These are phyloP conservation scores for Monochamus saltuarius DNA, from an alignment of 1,140 invertebrate species.

Conservation along the genomic window DNA sequence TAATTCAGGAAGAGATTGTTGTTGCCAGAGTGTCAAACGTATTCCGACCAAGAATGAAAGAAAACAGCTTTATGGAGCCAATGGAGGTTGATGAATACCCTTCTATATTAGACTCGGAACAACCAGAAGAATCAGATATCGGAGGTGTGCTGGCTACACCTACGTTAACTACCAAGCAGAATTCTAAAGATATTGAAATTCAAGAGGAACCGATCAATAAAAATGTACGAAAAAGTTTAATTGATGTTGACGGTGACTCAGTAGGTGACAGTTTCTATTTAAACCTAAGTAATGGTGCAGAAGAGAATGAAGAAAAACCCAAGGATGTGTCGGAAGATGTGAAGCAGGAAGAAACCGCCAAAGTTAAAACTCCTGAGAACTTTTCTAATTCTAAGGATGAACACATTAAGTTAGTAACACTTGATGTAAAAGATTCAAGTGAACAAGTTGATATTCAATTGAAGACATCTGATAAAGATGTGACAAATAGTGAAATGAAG, in stretches of 20 bases:
- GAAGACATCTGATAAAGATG: neutral
- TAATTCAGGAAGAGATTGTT: neutral
- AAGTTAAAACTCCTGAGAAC: neutral
- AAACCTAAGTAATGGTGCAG: neutral
- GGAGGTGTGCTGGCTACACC: too few relatives aligned
- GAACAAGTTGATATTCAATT: neutral
- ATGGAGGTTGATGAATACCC: constrained; percentile 25
- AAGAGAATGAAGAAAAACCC: neutral
- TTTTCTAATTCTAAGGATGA: neutral
- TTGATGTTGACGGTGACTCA: neutral
- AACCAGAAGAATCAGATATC: too few relatives aligned
- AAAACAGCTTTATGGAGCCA: constrained; percentile 26
- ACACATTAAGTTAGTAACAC: neutral
- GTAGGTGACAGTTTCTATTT: constrained; percentile 1
- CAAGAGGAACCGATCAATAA: too few relatives aligned
- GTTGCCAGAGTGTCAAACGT: constrained; percentile 22
- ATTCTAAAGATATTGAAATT: too few relatives aligned
- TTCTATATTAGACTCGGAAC: too few relatives aligned
- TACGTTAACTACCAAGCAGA: too few relatives aligned
- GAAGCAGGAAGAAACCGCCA: neutral
- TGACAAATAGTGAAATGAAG: too few relatives aligned
- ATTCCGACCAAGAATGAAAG: constrained; percentile 22
- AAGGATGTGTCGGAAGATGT: neutral
- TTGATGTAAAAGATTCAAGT: neutral
- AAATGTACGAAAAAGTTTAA: neutral